These are phyloP conservation scores for Hirudinaria manillensis DNA, from an alignment of 2,888 invertebrate genomes.

Conservation along the genomic window DNA sequence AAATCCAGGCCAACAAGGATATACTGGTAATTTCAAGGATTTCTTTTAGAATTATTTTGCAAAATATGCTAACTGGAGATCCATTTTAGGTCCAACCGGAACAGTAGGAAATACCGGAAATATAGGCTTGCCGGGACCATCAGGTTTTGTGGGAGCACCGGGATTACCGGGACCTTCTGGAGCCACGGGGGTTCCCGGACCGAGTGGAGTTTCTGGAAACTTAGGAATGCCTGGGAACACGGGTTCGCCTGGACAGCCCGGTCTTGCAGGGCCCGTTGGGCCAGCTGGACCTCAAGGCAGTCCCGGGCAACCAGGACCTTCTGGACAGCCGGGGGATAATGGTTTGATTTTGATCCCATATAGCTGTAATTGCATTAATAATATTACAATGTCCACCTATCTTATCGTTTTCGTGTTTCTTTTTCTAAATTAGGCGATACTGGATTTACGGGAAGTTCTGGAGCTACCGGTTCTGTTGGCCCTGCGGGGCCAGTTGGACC, in stretches of 20 bases:
- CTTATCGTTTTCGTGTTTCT: no score
- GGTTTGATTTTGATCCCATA: neutral
- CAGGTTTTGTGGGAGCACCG: constrained; percentile 19
- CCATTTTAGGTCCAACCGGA: constrained; percentile 11
- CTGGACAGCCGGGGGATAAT: constrained; percentile 12
- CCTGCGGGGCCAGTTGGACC: constrained; percentile 27
- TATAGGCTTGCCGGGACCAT: constrained; percentile 33
- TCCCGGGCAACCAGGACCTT: constrained; percentile 11
- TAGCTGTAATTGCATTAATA: neutral
- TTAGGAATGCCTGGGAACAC: constrained; percentile 23
- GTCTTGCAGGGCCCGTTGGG: constrained; percentile 27
- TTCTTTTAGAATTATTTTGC: neutral
- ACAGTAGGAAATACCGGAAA: constrained; percentile 24
- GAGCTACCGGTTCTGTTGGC: constrained; percentile 25
- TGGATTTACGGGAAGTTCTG: constrained; percentile 17
- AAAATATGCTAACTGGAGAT: neutral
- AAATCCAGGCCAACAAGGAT: constrained; percentile 17
- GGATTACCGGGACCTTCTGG: constrained; percentile 32
- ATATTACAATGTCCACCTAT: no score
- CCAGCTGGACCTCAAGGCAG: constrained; percentile 29
- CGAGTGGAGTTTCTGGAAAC: constrained; percentile 23
- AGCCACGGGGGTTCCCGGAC: constrained; percentile 23
- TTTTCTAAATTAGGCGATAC: constrained; percentile 4
- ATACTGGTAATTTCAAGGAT: constrained; percentile 1
- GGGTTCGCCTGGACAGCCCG: constrained; percentile 29